Evolutionary conservation across 2,113 vertebrate genomes (phyloP).

Genomic region (Callionymus lyra): DNA sequence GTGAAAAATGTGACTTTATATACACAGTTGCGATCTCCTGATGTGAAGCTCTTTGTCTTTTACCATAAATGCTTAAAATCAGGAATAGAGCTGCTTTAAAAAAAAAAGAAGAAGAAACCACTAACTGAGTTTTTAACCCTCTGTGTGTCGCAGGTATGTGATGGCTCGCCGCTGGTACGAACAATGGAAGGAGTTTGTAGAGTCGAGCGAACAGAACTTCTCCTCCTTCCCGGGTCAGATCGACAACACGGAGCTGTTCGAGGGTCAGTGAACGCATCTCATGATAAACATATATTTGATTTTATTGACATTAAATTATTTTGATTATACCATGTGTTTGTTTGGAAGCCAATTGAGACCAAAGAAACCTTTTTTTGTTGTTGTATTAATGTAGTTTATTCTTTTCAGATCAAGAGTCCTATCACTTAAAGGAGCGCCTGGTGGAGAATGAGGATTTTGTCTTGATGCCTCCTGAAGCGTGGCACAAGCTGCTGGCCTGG

Average conservation of each 20-base stretch:
- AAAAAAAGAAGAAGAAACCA: too few relatives aligned
- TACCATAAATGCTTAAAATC: too few relatives aligned
- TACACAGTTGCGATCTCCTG: too few relatives aligned
- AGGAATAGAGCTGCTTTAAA: too few relatives aligned
- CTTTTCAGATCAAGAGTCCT: slow-evolving; percentile 66
- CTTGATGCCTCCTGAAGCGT: slow-evolving; percentile 67
- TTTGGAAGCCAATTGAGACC: neutral
- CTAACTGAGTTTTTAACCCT: too few relatives aligned
- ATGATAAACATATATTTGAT: neutral
- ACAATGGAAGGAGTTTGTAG: slow-evolving; percentile 75
- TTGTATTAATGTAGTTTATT: neutral
- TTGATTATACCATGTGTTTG: too few relatives aligned
- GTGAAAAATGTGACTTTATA: too few relatives aligned
- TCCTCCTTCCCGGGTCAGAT: slow-evolving; percentile 72
- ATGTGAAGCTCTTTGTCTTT: too few relatives aligned
- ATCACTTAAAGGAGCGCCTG: slow-evolving; percentile 70
- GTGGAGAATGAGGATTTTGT: slow-evolving; percentile 75
- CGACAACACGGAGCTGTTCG: slow-evolving; percentile 72
- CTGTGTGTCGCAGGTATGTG: slow-evolving; percentile 66
- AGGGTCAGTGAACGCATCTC: slow-evolving; percentile 55
- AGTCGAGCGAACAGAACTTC: slow-evolving; percentile 69
- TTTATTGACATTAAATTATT: too few relatives aligned
- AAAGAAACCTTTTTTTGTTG: neutral
- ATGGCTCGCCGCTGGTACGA: slow-evolving; percentile 74
- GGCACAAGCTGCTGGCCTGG: slow-evolving; percentile 72